Conservation (phyloP, 2,888 invertebrate species). For the Eugnorisma glareosa region DNA sequence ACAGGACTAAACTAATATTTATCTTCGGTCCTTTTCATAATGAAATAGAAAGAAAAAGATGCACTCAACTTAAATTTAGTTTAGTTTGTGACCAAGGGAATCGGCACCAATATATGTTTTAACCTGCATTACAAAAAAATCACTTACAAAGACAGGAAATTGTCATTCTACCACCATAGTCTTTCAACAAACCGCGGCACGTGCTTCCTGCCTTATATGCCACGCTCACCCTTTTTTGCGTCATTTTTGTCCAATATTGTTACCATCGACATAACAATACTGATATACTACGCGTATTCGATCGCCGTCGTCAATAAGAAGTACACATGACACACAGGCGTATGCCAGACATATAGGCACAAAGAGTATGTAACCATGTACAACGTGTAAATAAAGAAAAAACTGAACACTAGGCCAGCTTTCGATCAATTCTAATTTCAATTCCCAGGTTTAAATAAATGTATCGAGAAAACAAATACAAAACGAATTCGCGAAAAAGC, state of each 20-base stretch:
- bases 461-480: constrained; percentile 8
- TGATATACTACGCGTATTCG: neutral
- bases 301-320: neutral
- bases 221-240: neutral
- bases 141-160: neutral
- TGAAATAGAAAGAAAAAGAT: too few relatives aligned
- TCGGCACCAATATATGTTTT: too few relatives aligned
- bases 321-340: neutral
- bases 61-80: too few relatives aligned
- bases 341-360: neutral
- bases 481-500: constrained; percentile 7
- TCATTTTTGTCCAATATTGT: neutral
- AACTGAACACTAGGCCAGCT: neutral
- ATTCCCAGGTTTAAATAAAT: constrained; percentile 7
- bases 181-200: neutral
- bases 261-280: neutral
- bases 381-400: constrained; percentile 8
- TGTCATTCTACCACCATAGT: neutral
- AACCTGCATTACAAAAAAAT: neutral
- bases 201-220: neutral
- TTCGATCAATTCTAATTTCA: constrained; percentile 4
- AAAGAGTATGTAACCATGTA: neutral
- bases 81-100: too few relatives aligned
- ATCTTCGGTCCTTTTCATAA: too few relatives aligned
- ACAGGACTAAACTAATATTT: too few relatives aligned